Conservation (phyloP, 2,888 invertebrate species). For the Lathronympha strigana region DNA sequence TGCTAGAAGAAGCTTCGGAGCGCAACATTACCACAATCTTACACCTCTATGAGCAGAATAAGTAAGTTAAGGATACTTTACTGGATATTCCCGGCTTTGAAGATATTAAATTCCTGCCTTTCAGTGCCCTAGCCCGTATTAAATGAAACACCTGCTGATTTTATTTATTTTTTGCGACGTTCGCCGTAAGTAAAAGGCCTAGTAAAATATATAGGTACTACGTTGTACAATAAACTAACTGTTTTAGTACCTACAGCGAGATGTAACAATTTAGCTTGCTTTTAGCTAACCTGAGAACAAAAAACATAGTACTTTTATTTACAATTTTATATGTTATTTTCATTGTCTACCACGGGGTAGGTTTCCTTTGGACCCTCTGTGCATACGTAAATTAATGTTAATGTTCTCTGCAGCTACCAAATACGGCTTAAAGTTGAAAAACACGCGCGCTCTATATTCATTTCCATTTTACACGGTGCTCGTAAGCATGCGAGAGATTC, state of each 20-base stretch:
- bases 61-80: conserved; percentile 31
- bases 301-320: neutral
- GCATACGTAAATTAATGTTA: no score
- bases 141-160: conserved; percentile 34
- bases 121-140: conserved; percentile 19
- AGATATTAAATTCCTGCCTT: conserved; percentile 36
- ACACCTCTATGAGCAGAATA: conserved; percentile 38
- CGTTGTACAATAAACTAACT: neutral
- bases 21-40: conserved; percentile 34
- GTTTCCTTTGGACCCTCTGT: no score
- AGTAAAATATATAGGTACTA: neutral
- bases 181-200: conserved; percentile 8
- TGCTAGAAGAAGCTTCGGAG: conserved; percentile 10
- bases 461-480: no score
- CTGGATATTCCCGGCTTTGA: conserved; percentile 18
- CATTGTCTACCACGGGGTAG: no score
- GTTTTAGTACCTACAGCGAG: neutral
- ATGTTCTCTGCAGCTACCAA: no score
- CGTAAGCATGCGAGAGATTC: no score
- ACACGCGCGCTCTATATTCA: no score
- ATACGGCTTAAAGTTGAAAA: no score
- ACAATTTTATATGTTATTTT: no score
- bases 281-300: neutral
- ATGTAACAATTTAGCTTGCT: neutral
- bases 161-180: conserved; percentile 6